Base-by-base conservation (phyloP, 2,888 invertebrate species). In the Oscheius myriophilus region DNA sequence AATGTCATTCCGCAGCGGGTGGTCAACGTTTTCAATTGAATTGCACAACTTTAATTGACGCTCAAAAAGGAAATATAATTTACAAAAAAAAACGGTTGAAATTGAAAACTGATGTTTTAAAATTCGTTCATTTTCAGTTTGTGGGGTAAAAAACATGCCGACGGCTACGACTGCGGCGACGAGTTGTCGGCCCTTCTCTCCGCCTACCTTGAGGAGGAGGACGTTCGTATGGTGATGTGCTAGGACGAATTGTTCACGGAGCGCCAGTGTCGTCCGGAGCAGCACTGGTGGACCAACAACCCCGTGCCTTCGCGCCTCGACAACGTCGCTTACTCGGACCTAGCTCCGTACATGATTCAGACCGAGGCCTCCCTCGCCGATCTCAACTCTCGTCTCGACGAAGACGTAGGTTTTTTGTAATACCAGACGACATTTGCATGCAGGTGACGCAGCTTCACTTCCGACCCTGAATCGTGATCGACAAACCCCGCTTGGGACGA, bases 91-190 rank as follows among this genome's bases (percentile, higher is more conserved):
- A n/a, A n/a, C n/a, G n/a, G n/a, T n/a, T n/a, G n/a, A n/a, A n/a
- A n/a, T n/a, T n/a, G n/a, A n/a, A n/a, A n/a, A n/a, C n/a, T n/a
- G n/a, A n/a, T n/a, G n/a, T n/a, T n/a, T n/a, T n/a, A n/a, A n/a
- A n/a, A n/a, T n/a, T n/a, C n/a, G n/a, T n/a, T n/a, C 41, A n/a
- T 25, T 71, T 71, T 14, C 61, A 82, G 82, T 23, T 67, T 82
- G 21, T 80, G 80, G 58, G 68, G 49, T 1, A 72, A 80, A 25
- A 67, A 76, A 18, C 70, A 75, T 14, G 75, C 80, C 7, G 84
- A 84, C 51, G 84, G 84, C 7, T 72, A 79, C 51, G 84, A 84
- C 57, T 84, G 84, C 63, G 84, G 84, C 4, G 79, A 82, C 21
- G 74, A 65, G 11, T 73, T 76, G 2, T 79, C 75, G n/a, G 57